Evolutionary conservation across 2,113 vertebrate species (phyloP), one percentile per base, ranked within the genome.

Genomic region (Protobothrops flavoviridis): DNA sequence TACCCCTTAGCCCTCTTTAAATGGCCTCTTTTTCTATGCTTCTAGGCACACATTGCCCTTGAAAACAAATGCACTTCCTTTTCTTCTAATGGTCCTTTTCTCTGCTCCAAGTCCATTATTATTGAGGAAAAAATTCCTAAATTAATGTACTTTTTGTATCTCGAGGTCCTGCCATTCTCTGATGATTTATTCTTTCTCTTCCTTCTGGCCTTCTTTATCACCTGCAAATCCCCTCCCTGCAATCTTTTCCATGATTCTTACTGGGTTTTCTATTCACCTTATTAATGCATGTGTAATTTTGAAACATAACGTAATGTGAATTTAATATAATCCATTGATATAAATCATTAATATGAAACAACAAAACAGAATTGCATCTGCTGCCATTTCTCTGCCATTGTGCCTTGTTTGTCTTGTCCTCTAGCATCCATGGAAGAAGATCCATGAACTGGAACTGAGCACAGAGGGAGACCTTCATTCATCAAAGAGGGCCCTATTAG

Each of bases 1-100:
- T 94, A 92, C 90, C 87, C 55, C 5, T 50, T 9, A 94, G 45
- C 39, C 86, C 56, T 69, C 17, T 92, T 53, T 89, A 61, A 15
- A 33, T 91, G 39, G 57, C 55, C 55, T 88, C 53, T 69, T 94
- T 90, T 13, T 4, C 7, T 13, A 74, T 81, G 29, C 57, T 55
- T 10, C 86, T 33, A 92, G 33, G 52, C 53, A 55, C 26, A 74
- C 17, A 61, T 85, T 85, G 69, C 92, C 90, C 87, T 61, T 91
- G 64, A 85, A 90, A 94, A 89, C 15, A 69, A 55, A 24, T 33
- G 20, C 55, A 21, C n/a, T 2, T 43, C 24, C 39, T 29, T 55
- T 74, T 5, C 85, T 53, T 81, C 29, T 45, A 57, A 74, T 26
- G n/a, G 17, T 90, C 5, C 12, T 59, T 92, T 85, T 8, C 24